Evolutionary conservation across 2,113 vertebrate genomes (phyloP), one percentile per base, ranked within the genome.

Genomic region (Catharus minimus): DNA sequence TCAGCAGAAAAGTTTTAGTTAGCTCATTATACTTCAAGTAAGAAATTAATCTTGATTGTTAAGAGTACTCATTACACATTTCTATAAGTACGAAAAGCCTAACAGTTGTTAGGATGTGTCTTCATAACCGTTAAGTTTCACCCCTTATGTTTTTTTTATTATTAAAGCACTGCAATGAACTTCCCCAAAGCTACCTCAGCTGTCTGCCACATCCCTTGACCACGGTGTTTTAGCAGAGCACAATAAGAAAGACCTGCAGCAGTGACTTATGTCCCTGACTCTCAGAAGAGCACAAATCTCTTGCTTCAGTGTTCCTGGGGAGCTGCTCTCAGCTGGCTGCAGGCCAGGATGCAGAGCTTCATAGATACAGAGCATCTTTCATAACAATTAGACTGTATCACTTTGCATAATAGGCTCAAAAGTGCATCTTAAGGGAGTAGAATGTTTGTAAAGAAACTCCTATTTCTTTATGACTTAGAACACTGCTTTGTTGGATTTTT

Each of bases 261-360:
- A 1, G 27, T 0, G 0, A 7, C 7, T 41, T 23, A 18, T 12
- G 15, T 32, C 18, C 13, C n/a, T 18, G 39, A 49, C 22, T 36
- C 39, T 56, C 82, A 47, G 41, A 77, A 83, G 41, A 78, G n/a
- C 57, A 72, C 21, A 60, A 32, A 52, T 41, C 26, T 27, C 57
- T 57, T 53, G 15, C 6, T 30, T 61, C 46, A 36, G 15, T 10
- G 30, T 3, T 76, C 47, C 68, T 19, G 11, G 50, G 26, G 20
- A 65, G 27, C 58, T 57, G 28, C 47, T 73, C 10, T 53, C 46
- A 57, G 46, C 13, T 65, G 71, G 8, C 32, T 5, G 1, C 24
- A 41, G 9, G 13, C 30, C 30, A 75, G 26, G 18, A 79, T 50
- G 4, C 46, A 11, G 15, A 58, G 7, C 46, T 79, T 44, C 7